Evolutionary conservation across 2,113 vertebrate genomes (phyloP).

Genomic region (Alces alces): DNA sequence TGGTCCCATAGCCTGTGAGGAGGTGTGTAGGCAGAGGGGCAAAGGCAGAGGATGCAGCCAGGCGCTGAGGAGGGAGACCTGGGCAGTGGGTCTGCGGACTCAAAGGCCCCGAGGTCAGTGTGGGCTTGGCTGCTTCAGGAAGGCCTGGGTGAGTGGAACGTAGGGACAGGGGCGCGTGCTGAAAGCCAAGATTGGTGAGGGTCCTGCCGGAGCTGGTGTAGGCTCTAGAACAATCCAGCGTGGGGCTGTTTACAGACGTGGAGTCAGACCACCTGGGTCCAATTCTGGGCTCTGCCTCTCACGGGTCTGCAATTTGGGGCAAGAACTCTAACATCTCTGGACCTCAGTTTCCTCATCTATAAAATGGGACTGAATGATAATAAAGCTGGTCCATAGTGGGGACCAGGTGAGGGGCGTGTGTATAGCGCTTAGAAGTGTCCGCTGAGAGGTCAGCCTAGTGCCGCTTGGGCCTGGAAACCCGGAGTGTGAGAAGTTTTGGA

Average conservation of each 20-base stretch:
- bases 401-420: rapidly evolving
- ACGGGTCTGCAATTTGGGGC: not conserved
- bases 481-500: not conserved
- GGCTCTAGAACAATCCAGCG: not conserved
- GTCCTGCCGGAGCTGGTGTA: not conserved
- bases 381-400: not conserved
- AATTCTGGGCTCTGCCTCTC: not conserved
- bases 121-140: not conserved
- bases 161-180: rapidly evolving
- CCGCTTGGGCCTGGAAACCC: not conserved
- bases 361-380: not conserved
- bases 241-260: not conserved
- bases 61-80: not conserved
- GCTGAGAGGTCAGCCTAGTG: not conserved
- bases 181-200: not conserved
- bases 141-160: not conserved
- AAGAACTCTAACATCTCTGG: not conserved
- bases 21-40: not conserved
- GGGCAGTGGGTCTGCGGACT: no score
- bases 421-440: no score
- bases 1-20: not conserved
- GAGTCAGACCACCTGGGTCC: not conserved
- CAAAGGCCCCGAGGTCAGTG: not conserved
- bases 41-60: not conserved
- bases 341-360: not conserved